Evolutionary conservation across 2,113 vertebrate genomes (phyloP).

Genomic region (Eurystomus gularis): DNA sequence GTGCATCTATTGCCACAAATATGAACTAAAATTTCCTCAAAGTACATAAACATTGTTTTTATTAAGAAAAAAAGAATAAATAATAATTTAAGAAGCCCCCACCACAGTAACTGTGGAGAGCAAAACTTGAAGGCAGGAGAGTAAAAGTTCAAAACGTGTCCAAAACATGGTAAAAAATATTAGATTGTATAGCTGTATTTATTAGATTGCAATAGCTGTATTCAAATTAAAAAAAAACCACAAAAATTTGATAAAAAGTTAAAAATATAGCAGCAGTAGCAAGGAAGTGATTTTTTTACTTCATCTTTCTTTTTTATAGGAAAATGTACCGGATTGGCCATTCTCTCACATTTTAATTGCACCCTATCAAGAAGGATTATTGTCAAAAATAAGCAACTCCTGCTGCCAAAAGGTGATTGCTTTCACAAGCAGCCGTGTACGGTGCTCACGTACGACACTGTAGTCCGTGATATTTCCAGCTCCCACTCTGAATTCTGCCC

Average conservation of each 20-base stretch:
- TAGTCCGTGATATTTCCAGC: slow-evolving; percentile 39
- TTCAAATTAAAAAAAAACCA: background rate
- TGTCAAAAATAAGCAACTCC: slow-evolving; percentile 18
- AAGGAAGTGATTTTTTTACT: background rate
- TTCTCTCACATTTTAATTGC: slow-evolving; percentile 33
- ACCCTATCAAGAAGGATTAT: slow-evolving; percentile 34
- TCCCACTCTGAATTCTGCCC: slow-evolving; percentile 64
- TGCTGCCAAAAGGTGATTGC: slow-evolving; percentile 49
- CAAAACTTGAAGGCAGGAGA: background rate
- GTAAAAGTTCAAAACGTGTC: background rate
- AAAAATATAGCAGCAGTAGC: background rate
- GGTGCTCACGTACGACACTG: background rate
- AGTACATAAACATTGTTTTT: background rate
- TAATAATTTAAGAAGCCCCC: no score
- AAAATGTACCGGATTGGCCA: background rate
- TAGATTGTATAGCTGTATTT: no score
- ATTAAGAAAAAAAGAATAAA: background rate
- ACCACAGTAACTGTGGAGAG: background rate
- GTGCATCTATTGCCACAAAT: background rate
- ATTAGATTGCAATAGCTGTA: background rate
- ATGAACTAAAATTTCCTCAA: background rate
- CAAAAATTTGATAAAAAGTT: no score
- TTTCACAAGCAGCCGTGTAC: background rate
- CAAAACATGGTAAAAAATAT: background rate
- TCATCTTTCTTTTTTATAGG: background rate